Evolutionary conservation across 2,113 vertebrate genomes (phyloP).

Genomic region (Balaeniceps rex): DNA sequence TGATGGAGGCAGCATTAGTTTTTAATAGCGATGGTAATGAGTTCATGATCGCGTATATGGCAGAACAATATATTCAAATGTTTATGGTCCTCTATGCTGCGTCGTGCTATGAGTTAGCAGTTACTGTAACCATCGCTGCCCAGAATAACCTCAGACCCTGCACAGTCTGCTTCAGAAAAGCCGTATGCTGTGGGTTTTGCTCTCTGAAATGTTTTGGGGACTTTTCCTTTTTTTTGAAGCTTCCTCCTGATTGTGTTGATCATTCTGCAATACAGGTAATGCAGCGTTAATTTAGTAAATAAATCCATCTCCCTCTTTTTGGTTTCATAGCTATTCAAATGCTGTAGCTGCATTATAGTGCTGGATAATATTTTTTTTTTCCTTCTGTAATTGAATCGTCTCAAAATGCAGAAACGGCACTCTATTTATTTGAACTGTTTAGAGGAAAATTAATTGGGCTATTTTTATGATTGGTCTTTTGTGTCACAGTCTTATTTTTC

Average conservation of each 20-base stretch:
- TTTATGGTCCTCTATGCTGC: background rate
- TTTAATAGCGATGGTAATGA: background rate
- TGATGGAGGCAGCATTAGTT: background rate
- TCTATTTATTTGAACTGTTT: conserved; percentile 41
- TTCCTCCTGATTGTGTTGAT: background rate
- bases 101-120: background rate
- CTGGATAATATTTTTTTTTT: background rate
- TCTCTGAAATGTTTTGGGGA: background rate
- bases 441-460: conserved; percentile 39
- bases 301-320: background rate
- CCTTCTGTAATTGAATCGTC: background rate
- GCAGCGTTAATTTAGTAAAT: background rate
- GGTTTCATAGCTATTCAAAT: background rate
- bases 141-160: background rate
- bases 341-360: background rate
- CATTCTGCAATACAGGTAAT: background rate
- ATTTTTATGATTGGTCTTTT: conserved; percentile 15
- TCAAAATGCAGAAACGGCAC: conserved; percentile 6
- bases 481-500: background rate
- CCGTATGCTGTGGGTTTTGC: background rate
- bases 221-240: background rate
- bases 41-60: background rate
- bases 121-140: background rate
- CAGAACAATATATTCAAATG: background rate
- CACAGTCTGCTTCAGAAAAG: background rate